Percentiles rank a stretch among this genome's conserved stretches.
These are phyloP conservation scores for Lasaia peninsularis DNA, from an alignment of 1,140 invertebrate genomes.

Conservation along the genomic window DNA sequence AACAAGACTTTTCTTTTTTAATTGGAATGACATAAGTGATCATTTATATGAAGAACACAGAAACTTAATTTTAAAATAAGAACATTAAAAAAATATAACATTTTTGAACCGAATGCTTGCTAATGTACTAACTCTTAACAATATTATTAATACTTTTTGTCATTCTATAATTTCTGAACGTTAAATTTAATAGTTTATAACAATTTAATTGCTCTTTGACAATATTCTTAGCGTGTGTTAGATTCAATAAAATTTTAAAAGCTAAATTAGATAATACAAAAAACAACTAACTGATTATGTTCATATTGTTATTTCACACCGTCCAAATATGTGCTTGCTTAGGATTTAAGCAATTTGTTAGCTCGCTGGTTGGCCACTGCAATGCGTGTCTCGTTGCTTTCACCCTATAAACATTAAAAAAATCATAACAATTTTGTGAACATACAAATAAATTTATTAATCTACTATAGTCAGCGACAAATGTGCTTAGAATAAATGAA, in stretches of 20 bases:
- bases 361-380: conserved; percentile 88
- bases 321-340: conserved; percentile 60
- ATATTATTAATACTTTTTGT: too few relatives aligned
- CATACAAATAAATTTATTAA: neutral
- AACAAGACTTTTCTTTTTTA: too few relatives aligned
- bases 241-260: neutral
- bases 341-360: conserved; percentile 87
- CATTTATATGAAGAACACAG: too few relatives aligned
- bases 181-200: neutral
- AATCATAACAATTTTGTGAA: neutral
- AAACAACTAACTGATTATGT: too few relatives aligned
- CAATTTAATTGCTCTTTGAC: neutral
- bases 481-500: too few relatives aligned
- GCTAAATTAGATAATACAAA: neutral
- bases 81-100: too few relatives aligned
- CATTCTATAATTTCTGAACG: too few relatives aligned
- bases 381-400: conserved; percentile 89
- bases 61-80: too few relatives aligned
- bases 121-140: too few relatives aligned
- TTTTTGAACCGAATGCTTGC: too few relatives aligned
- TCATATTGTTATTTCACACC: too few relatives aligned
- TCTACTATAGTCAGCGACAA: neutral
- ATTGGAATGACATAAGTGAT: too few relatives aligned
- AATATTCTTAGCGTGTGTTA: neutral
- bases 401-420: conserved; percentile 77